Conservation (phyloP, 2,888 invertebrate species). For the Lepeophtheirus nordmannii region DNA sequence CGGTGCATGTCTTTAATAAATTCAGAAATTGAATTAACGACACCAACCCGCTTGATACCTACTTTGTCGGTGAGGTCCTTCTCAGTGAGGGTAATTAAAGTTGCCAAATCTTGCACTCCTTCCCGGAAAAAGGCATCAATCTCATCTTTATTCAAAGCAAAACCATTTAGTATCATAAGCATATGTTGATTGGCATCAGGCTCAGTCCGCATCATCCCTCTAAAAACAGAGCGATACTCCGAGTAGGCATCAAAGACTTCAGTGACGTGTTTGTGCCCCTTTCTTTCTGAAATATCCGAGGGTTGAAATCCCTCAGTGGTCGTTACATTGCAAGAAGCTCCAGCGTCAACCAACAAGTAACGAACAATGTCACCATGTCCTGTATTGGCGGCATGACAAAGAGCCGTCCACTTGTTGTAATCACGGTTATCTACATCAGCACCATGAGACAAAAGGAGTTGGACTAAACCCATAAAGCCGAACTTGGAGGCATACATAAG, state of each 20-base stretch:
- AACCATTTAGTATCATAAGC: background rate
- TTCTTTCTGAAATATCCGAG: background rate
- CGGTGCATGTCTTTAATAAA: background rate
- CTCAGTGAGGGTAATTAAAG: background rate
- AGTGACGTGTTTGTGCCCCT: background rate
- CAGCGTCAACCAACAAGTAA: background rate
- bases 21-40: background rate
- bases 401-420: conserved; percentile 1
- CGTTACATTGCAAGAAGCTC: background rate
- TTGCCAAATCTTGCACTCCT: background rate
- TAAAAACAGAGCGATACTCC: background rate
- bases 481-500: background rate
- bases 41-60: background rate
- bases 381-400: background rate
- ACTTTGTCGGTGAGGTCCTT: background rate
- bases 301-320: background rate
- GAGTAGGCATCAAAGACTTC: background rate
- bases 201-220: background rate
- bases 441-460: background rate
- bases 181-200: background rate
- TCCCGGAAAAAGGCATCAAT: background rate
- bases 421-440: background rate
- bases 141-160: background rate
- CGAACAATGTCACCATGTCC: background rate
- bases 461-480: background rate